Percentiles rank a stretch among this genome's conserved stretches.
Conservation (phyloP, 2,888 invertebrate genomes). For the Drosophila nr. medialis region DNA sequence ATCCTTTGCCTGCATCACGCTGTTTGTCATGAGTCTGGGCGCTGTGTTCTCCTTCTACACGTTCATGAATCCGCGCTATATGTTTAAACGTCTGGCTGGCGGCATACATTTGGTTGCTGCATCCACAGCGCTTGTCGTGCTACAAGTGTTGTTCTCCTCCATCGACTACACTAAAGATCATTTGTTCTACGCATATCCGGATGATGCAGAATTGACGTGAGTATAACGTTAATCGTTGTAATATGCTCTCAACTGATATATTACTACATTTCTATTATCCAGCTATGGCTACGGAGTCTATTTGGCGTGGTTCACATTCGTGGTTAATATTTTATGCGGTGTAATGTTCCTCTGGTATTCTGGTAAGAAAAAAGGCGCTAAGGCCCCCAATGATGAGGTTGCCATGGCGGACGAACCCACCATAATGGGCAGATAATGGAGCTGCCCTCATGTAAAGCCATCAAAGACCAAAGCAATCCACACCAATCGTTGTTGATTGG, state of each 20-base stretch:
- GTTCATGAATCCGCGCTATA: slow-evolving; percentile 93
- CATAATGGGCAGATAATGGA: slow-evolving; percentile 88
- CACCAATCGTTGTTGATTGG: slow-evolving; percentile 25
- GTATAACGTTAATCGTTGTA: slow-evolving; percentile 56
- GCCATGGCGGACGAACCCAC: slow-evolving; percentile 94
- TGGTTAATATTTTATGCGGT: slow-evolving; percentile 89
- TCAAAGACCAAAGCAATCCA: slow-evolving; percentile 68
- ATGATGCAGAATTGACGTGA: slow-evolving; percentile 87
- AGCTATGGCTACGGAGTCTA: slow-evolving; percentile 90
- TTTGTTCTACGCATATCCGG: slow-evolving; percentile 89
- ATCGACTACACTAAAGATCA: slow-evolving; percentile 89
- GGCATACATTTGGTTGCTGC: slow-evolving; percentile 94
- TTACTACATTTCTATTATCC: neutral
- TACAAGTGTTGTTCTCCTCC: slow-evolving; percentile 91
- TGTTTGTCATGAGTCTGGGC: slow-evolving; percentile 92
- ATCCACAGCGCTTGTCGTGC: slow-evolving; percentile 91
- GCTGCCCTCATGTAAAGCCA: slow-evolving; percentile 8
- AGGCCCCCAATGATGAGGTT: slow-evolving; percentile 92
- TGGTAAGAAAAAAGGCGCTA: slow-evolving; percentile 93
- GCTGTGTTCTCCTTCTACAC: slow-evolving; percentile 93
- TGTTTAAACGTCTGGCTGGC: slow-evolving; percentile 94
- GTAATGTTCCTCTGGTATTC: slow-evolving; percentile 92
- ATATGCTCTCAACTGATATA: no score
- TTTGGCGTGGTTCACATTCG: slow-evolving; percentile 92
- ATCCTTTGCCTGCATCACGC: slow-evolving; percentile 92